phyloP scores from a whole-genome alignment of 2,888 invertebrate species.

The Phalera bucephala region DNA sequence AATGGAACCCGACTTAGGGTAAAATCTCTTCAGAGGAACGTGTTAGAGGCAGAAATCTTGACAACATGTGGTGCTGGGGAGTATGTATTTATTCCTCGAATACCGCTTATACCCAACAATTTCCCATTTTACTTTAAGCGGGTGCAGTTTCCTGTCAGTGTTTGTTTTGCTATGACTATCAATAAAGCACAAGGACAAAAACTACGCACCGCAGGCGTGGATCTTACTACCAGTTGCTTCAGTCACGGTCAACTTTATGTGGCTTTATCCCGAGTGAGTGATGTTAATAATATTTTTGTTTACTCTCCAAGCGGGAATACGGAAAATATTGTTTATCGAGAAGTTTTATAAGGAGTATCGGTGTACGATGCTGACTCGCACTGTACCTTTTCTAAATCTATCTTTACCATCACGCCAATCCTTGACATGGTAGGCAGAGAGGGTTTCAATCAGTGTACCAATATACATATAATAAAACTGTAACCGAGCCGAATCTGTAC shows the following conservation, averaged over 20 bases:
- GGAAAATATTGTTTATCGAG: too few species aligned
- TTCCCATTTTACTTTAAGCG: background rate
- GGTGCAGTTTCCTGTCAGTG: too few species aligned
- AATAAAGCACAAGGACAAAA: background rate
- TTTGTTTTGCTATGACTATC: background rate
- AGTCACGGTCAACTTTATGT: background rate
- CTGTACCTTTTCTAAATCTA: too few species aligned
- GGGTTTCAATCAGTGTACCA: too few species aligned
- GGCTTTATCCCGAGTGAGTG: background rate
- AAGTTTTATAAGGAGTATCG: too few species aligned
- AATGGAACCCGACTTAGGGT: conserved; percentile 11
- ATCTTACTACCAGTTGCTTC: background rate
- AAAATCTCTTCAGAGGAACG: conserved; percentile 1
- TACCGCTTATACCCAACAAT: background rate
- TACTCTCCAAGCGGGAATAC: background rate
- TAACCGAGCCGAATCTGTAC: too few species aligned
- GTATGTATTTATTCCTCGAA: background rate
- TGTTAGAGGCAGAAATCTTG: conserved; percentile 2
- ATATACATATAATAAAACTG: too few species aligned
- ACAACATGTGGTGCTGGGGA: conserved; percentile 10
- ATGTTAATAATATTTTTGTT: background rate
- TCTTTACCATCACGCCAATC: too few species aligned
- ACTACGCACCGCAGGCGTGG: background rate
- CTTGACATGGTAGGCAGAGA: too few species aligned
- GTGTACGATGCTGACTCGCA: too few species aligned